Evolutionary conservation across 2,888 invertebrate species (phyloP), one percentile per base, ranked within the genome.

Genomic region (Machimus atricapillus): DNA sequence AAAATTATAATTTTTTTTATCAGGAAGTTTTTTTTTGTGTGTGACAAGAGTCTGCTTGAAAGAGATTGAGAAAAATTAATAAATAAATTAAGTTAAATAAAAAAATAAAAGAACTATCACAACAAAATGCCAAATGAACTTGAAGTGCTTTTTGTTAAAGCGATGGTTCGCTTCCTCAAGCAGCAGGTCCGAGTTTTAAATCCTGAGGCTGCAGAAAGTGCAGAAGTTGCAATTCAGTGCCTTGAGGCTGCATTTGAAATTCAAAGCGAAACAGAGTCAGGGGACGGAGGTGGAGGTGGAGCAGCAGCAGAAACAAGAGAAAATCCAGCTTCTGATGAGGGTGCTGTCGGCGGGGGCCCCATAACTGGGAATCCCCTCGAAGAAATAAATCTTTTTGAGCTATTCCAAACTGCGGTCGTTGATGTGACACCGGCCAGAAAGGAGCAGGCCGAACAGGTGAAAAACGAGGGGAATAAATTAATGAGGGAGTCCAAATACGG

Each of bases 201-300:
- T 3, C 89, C 91, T 27, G 93, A 93, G 89, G 91, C 91, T 37
- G 90, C 91, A 31, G 93, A 93, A 89, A 93, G 93, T 88, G 90
- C 98, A 83, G 98, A 98, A 94, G 99, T 99, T 87, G 98, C 98
- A 58, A 95, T 97, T 89, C 98, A 99, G 93, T 99, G 99, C 92
- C 94, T 98, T 89, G 98, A 98, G 93, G 96, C 97, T 79, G 97
- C 98, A 8, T 99, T 97, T 92, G 96, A 95, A 89, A 93, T 98
- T 0, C 31, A 89, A 14, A 74, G 12, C 6, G 23, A 85, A 87
- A 9, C 23, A 1, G 52, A 78, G 12, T 0, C 8, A 0, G 58
- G 23, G 2, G 58, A 19, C 1, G 58, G 6, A 6, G 46, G n/a
- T 1, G n/a, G 46, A 3, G 46, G 46, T 1, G 40, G 40, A 7